Base-by-base conservation (phyloP, 2,113 vertebrate genomes). In the Alosa alosa region DNA sequence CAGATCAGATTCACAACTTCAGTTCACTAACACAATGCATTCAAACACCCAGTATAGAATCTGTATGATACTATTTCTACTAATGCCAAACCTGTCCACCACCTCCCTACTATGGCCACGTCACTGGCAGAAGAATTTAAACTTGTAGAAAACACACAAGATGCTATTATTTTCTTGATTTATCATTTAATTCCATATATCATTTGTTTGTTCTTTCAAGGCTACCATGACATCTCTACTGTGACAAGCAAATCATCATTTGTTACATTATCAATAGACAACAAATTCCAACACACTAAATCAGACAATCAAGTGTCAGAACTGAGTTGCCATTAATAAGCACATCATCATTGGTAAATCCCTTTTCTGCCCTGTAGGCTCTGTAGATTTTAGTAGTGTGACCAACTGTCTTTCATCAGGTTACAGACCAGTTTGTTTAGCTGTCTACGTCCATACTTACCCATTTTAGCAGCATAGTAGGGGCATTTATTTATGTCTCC, bases 401-500 rank as follows among this genome's bases (percentile, higher is more conserved):
- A 55, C 20, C 11, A 81, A n/a, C 13, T 2, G 13, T 57, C 22
- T 52, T 64, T 64, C 20, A 64, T 1, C 57, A 4, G 1, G 9
- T n/a, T 64, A 64, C 57, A 64, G 5, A 22, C 22, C 9, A 64
- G 10, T 72, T 31, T 72, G 64, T 72, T 25, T 41, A 36, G 10
- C 11, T 39, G 13, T 36, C 31, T 13, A 17, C 31, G 39, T 15
- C 25, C 8, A 57, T 0, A 81, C 94, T 78, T 92, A 97, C 96
- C 96, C 78, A 90, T 95, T 85, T 95, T 93, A 11, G 94, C 93
- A n/a, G 95, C 87, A 4, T 97, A 98, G 93, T 97, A 99, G 0
- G 98, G 98, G 88, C 98, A 99, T 90, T 97, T 98, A 85, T 91
- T 95, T 55, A 95, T 55, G 90, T 99, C 97, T 90, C 97, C 98